Evolutionary conservation across 35 echinoderm and acorn worm species (phyloP).

Genomic region (Strongylocentrotus purpuratus): DNA sequence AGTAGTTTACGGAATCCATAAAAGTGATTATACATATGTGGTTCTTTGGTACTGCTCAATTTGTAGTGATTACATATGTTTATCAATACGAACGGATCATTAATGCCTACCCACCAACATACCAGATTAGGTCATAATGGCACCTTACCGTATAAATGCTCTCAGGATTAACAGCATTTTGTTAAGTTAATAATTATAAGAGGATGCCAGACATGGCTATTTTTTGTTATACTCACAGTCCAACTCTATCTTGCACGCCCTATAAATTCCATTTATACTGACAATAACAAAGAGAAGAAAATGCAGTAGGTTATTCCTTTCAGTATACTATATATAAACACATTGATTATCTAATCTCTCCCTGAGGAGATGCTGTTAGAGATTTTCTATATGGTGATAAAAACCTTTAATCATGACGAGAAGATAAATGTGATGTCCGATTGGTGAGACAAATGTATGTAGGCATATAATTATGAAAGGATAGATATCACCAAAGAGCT

Average conservation of each 20-base stretch:
- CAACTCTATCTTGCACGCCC: not conserved
- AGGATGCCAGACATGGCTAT: not conserved
- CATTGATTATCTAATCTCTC: too few relatives aligned
- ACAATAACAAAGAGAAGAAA: not conserved
- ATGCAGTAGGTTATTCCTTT: too few relatives aligned
- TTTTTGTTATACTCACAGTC: not conserved
- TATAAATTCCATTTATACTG: not conserved
- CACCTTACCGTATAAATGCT: not conserved
- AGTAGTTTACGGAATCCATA: conserved; percentile 1
- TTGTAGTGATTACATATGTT: conserved; percentile 15
- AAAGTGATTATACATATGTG: not conserved
- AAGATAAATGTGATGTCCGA: too few relatives aligned
- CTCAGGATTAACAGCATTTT: not conserved
- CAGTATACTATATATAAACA: too few relatives aligned
- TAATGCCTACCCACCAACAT: not conserved
- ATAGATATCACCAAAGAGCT: too few relatives aligned
- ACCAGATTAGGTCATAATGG: not conserved
- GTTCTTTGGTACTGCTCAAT: not conserved
- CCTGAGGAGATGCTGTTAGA: too few relatives aligned
- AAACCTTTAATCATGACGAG: too few relatives aligned
- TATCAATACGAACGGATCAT: not conserved
- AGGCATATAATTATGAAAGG: too few relatives aligned
- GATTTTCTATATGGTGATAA: too few relatives aligned
- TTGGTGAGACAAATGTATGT: too few relatives aligned
- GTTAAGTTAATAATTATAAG: not conserved